Evolutionary conservation across 2,113 vertebrate species (phyloP), one percentile per base, ranked within the genome.

Genomic region (Nesogale talazaci): DNA sequence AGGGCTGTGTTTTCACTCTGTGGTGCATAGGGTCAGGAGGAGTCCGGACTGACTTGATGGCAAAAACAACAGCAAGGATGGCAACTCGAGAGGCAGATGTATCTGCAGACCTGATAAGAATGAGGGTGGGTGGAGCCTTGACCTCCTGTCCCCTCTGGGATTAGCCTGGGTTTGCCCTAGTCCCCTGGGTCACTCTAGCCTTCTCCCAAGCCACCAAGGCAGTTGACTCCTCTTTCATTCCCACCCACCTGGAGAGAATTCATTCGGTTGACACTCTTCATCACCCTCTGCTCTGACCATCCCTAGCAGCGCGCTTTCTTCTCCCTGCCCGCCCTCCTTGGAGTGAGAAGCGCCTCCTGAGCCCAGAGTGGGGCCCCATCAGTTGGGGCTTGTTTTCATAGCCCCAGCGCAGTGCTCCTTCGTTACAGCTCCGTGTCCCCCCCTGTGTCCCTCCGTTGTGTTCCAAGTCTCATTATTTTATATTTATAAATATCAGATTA

Each of bases 391-490:
- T 89, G 80, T 93, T 96, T 96, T 95, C 91, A 91, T 46, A 91
- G 94, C 89, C 92, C 91, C 92, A 72, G 6, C 0, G 91, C 81
- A 72, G 91, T 67, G 80, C 81, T 92, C 95, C 86, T 94, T 92
- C 94, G 95, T 94, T 90, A 91, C 27, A 77, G 94, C 93, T 88
- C 77, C 36, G 89, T 94, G 94, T 65, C 93, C 70, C 84, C 76
- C 84, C 88, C 77, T 40, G 89, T 94, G 94, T 65, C 93, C 70
- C 87, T 79, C 84, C 88, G 75, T 94, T 95, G 80, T 67, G 82
- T 91, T 96, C 95, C 95, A 95, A 95, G 94, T 88, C 93, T 88
- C 91, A 69, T 95, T 95, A 97, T 95, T 96, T 94, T 86, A 94
- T 93, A 93, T 95, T 92, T 95, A 94, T 91, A 96, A 94, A 95